phyloP scores from a whole-genome alignment of 2,888 invertebrate species.

The Idaea aversata region DNA sequence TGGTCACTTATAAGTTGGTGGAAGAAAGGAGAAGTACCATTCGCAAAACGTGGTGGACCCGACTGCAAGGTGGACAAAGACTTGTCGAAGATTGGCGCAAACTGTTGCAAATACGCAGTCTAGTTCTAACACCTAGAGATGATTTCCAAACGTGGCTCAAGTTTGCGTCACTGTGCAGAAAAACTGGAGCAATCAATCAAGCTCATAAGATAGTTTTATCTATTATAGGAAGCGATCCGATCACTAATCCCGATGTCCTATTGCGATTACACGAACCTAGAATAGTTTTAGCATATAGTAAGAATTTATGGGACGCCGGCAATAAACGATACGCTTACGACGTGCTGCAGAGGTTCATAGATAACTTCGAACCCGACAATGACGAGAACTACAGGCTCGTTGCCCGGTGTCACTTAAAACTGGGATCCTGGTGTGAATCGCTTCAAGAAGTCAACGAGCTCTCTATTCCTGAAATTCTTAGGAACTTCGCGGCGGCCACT shows the following conservation, averaged over 20 bases:
- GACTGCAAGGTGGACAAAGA: slow-evolving; percentile 95
- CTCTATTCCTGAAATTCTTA: slow-evolving; percentile 87
- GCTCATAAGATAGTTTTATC: slow-evolving; percentile 96
- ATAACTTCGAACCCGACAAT: slow-evolving; percentile 70
- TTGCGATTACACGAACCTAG: slow-evolving; percentile 90
- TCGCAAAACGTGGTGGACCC: slow-evolving; percentile 95
- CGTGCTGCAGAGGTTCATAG: slow-evolving; percentile 89
- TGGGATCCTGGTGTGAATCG: slow-evolving; percentile 97
- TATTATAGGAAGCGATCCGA: slow-evolving; percentile 89
- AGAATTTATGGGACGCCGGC: slow-evolving; percentile 95
- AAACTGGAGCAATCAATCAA: slow-evolving; percentile 91
- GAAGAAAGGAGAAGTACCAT: slow-evolving; percentile 92
- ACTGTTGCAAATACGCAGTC: slow-evolving; percentile 95
- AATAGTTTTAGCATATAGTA: slow-evolving; percentile 96
- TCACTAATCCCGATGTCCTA: slow-evolving; percentile 82
- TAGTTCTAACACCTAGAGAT: slow-evolving; percentile 94
- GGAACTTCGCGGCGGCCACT: slow-evolving; percentile 90
- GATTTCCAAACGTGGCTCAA: slow-evolving; percentile 98
- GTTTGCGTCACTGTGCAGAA: slow-evolving; percentile 97
- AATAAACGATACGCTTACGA: slow-evolving; percentile 87
- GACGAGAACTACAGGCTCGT: slow-evolving; percentile 80
- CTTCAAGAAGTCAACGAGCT: slow-evolving; percentile 90
- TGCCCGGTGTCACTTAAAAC: slow-evolving; percentile 93
- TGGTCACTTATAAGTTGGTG: slow-evolving; percentile 97
- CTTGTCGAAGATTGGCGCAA: slow-evolving; percentile 99